A percentile compares a stretch with the other conserved stretches of the same genome.
phyloP scores from a whole-genome alignment of 2,113 vertebrate species.

The Oenanthe oenanthe region DNA sequence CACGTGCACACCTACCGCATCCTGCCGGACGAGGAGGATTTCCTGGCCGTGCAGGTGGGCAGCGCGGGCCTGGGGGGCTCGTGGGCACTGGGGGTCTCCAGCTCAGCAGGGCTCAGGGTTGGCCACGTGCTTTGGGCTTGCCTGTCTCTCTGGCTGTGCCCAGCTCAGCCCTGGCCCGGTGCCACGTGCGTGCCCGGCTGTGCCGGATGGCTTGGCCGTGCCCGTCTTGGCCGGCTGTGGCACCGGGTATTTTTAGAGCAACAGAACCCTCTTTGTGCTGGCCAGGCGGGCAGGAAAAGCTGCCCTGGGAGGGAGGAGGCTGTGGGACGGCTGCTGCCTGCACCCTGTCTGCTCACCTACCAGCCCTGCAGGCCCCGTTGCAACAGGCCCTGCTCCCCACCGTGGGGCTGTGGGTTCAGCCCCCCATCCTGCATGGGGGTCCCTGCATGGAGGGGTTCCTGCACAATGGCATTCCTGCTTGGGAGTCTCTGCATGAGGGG shows the following conservation, averaged over 20 bases:
- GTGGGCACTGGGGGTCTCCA: background rate
- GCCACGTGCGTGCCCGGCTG: background rate
- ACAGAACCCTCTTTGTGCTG: constrained; percentile 50
- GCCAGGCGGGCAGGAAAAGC: background rate
- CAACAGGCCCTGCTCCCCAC: fast-evolving
- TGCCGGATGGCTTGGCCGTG: background rate
- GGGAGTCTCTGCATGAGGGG: background rate
- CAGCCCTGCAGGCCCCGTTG: background rate
- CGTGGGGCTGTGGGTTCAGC: fast-evolving
- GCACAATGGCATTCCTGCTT: background rate
- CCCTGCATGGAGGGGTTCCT: background rate
- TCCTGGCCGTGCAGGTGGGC: constrained; percentile 93
- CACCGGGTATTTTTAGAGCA: background rate
- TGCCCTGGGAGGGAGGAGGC: background rate
- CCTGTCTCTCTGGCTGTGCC: background rate
- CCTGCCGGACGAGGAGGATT: constrained; percentile 93
- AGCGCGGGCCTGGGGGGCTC: background rate
- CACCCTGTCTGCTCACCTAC: background rate
- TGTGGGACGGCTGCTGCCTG: background rate
- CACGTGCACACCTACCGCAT: constrained; percentile 97
- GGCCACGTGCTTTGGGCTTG: background rate
- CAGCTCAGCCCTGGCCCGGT: background rate
- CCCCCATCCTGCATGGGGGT: background rate
- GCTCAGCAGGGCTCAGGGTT: background rate
- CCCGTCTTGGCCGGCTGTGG: background rate